Conservation (phyloP, 2,113 vertebrate genomes). For the Cygnus buccinator region DNA sequence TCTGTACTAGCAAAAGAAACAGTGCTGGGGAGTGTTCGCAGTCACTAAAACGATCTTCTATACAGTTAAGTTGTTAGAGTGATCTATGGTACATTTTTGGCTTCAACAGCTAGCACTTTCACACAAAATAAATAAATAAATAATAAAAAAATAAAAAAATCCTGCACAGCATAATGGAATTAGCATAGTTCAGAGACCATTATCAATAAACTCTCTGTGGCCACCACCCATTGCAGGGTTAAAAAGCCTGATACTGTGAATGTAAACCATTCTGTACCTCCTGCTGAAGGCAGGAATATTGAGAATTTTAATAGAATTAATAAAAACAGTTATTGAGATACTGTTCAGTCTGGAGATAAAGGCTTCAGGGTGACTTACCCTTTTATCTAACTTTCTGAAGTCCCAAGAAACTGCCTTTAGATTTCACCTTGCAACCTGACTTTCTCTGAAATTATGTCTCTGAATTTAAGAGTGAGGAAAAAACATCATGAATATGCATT, state of each 20-base stretch:
- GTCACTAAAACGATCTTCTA: not conserved
- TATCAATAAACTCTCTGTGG: not conserved
- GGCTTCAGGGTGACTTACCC: not conserved
- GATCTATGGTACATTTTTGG: not conserved
- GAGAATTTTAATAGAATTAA: not conserved
- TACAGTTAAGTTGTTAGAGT: not conserved
- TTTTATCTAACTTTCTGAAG: not conserved
- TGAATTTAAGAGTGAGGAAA: not conserved
- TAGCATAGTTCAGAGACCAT: accelerated
- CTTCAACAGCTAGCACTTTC: not conserved
- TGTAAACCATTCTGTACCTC: accelerated
- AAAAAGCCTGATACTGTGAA: not conserved
- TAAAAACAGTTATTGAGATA: not conserved
- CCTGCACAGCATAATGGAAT: not conserved
- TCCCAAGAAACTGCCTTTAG: not conserved
- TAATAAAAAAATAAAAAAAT: not conserved
- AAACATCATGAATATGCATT: not conserved
- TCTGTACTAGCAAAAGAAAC: not conserved
- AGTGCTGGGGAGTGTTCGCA: not conserved
- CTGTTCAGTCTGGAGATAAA: not conserved
- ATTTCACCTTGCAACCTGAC: not conserved
- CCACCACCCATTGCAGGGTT: not conserved
- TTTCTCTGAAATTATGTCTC: not conserved
- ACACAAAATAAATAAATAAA: not conserved
- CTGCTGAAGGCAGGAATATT: not conserved